Evolutionary conservation across 2,888 invertebrate species (phyloP).

Genomic region (Pristionchus arcanus): DNA sequence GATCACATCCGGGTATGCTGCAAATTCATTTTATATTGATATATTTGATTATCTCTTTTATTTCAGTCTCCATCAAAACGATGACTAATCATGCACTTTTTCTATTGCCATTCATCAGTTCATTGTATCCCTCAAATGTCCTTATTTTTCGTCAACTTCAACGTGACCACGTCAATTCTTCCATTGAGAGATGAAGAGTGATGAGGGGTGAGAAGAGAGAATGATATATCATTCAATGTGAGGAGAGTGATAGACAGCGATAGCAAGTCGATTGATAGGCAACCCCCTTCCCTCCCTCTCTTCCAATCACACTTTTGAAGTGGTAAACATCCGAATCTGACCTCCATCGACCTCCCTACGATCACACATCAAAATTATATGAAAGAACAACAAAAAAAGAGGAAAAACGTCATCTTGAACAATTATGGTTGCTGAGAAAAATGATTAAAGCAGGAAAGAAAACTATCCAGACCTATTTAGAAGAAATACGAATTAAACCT

Average conservation of each 20-base stretch:
- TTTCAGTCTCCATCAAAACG: too few relatives aligned
- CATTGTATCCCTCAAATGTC: background rate
- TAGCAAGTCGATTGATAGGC: background rate
- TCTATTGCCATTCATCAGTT: too few relatives aligned
- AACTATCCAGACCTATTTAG: background rate
- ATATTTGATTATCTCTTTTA: background rate
- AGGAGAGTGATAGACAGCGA: constrained; percentile 13
- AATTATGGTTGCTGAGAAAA: background rate
- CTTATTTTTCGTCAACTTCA: constrained; percentile 11
- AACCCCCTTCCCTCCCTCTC: background rate
- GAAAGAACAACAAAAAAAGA: background rate
- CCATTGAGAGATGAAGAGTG: background rate
- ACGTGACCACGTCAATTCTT: constrained; percentile 35
- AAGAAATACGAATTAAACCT: background rate
- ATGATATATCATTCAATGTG: background rate
- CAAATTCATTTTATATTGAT: constrained; percentile 52
- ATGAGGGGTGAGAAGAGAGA: background rate
- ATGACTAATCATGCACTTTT: too few relatives aligned
- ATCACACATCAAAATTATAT: background rate
- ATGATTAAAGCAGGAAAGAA: background rate
- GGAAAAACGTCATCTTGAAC: background rate
- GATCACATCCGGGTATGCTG: constrained; percentile 94
- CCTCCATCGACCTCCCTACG: background rate
- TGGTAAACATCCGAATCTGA: constrained; percentile 52
- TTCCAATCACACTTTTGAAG: constrained; percentile 35